A percentile compares a stretch with the other conserved stretches of the same genome.
phyloP scores from a whole-genome alignment of 2,888 invertebrate genomes.

The Xylota sylvarum region DNA sequence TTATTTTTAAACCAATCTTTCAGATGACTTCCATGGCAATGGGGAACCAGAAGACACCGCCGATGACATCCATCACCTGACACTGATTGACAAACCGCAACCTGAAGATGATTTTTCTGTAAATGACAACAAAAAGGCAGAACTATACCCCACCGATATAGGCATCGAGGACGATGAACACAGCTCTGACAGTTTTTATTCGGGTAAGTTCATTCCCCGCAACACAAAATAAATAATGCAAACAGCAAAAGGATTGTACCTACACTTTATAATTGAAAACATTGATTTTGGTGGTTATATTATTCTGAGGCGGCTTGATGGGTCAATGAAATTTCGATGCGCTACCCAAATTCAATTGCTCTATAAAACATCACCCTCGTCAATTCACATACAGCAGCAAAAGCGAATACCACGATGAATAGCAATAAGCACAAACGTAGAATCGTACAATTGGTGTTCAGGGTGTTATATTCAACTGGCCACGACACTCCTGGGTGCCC shows the following conservation, averaged over 20 bases:
- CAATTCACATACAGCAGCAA: slow-evolving; percentile 36
- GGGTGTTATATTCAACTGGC: slow-evolving; percentile 85
- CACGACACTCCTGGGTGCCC: slow-evolving; percentile 85
- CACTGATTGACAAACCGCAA: slow-evolving; percentile 73
- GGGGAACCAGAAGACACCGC: slow-evolving; percentile 56
- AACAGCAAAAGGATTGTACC: neutral
- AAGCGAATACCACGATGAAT: slow-evolving; percentile 76
- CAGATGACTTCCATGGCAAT: slow-evolving; percentile 71
- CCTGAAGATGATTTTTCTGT: slow-evolving; percentile 68
- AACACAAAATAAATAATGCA: slow-evolving; percentile 45
- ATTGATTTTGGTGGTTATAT: slow-evolving; percentile 47
- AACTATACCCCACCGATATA: slow-evolving; percentile 74
- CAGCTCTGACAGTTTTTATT: slow-evolving; percentile 84
- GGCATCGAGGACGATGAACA: slow-evolving; percentile 82
- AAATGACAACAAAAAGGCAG: slow-evolving; percentile 68
- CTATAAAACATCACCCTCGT: slow-evolving; percentile 68
- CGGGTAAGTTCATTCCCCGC: slow-evolving; percentile 81
- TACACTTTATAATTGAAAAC: slow-evolving; percentile 46
- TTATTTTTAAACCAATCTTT: slow-evolving; percentile 55
- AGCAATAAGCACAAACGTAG: slow-evolving; percentile 81
- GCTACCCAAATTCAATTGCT: slow-evolving; percentile 62
- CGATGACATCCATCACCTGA: slow-evolving; percentile 59
- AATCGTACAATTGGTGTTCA: slow-evolving; percentile 84
- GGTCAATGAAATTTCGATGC: slow-evolving; percentile 51
- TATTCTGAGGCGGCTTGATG: slow-evolving; percentile 21